Evolutionary conservation across 2,888 invertebrate genomes (phyloP).

Genomic region (Mechanitis mazaeus): DNA sequence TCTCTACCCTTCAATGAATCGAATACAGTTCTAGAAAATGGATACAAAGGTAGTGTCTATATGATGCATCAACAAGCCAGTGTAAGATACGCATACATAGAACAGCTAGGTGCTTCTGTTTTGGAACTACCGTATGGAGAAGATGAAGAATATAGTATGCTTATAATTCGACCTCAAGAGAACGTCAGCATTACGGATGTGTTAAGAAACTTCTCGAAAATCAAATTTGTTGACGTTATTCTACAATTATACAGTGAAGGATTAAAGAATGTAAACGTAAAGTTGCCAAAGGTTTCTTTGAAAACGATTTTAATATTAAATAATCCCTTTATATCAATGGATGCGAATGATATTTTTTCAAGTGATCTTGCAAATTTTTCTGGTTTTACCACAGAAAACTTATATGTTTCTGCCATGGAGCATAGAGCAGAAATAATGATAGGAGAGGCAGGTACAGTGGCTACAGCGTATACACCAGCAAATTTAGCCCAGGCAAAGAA

Average conservation of each 20-base stretch:
- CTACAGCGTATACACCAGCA: neutral
- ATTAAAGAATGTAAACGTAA: neutral
- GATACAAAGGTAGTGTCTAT: neutral
- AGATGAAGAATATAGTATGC: constrained; percentile 2
- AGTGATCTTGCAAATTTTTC: neutral
- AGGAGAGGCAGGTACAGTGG: neutral
- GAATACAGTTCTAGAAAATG: neutral
- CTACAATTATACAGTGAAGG: constrained; percentile 2
- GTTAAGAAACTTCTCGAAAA: neutral
- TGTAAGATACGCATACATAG: neutral
- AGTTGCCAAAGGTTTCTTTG: neutral
- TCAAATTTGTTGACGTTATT: neutral
- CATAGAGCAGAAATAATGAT: neutral
- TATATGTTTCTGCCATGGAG: neutral
- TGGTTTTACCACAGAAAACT: neutral
- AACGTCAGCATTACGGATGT: neutral
- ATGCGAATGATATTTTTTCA: neutral
- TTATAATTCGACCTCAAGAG: neutral
- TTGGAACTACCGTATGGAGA: constrained; percentile 2
- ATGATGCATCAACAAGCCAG: constrained; percentile 2
- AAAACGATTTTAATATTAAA: neutral
- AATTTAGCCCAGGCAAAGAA: neutral
- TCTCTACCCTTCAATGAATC: neutral
- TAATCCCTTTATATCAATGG: neutral
- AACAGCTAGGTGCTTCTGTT: neutral